Base-by-base conservation (phyloP, 2,113 vertebrate species). In the Charadrius vociferus region DNA sequence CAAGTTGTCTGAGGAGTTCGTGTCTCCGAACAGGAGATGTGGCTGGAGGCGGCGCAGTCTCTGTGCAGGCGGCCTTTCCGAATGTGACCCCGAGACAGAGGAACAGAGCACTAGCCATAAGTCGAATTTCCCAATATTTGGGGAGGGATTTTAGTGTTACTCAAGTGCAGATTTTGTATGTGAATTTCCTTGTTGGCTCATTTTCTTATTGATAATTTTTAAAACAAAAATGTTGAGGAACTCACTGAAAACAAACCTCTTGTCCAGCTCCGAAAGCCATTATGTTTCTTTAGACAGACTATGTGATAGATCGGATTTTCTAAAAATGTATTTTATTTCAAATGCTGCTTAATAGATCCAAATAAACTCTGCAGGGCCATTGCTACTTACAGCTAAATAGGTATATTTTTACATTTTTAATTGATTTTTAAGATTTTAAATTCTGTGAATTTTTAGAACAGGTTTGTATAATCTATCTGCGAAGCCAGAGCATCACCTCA, bases 161-260 rank as follows among this genome's bases (percentile, higher is more conserved):
- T 91, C 66, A 56, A 92, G 89, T 58, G 88, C 78, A 82, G 96
- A 32, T 89, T 96, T 95, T 97, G 96, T 95, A 91, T 95, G 49
- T 95, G 94, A 41, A 95, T 97, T 97, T 97, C 94, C 96, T 97
- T 96, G 97, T 94, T 95, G 74, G 49, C 53, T 83, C 89, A 62
- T 77, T 95, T 95, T 96, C 86, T 86, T 94, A 66, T 12, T 32
- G 68, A 32, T 70, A 49, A 27, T 81, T 97, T 97, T 94, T 95
- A 77, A 81, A 84, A 59, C 47, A 78, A 61, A 70, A 84, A n/a
- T 49, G 29, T 86, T 32, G 37, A 85, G 74, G 62, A 94, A 55
- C 73, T 85, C 68, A 70, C 62, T 53, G 45, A 75, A 88, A 90
- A n/a, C 62, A 63, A 87, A 30, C 73, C 49, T 73, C 47, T 58